Conservation (phyloP, 2,113 vertebrate genomes). For the Nyctibius bracteatus region DNA sequence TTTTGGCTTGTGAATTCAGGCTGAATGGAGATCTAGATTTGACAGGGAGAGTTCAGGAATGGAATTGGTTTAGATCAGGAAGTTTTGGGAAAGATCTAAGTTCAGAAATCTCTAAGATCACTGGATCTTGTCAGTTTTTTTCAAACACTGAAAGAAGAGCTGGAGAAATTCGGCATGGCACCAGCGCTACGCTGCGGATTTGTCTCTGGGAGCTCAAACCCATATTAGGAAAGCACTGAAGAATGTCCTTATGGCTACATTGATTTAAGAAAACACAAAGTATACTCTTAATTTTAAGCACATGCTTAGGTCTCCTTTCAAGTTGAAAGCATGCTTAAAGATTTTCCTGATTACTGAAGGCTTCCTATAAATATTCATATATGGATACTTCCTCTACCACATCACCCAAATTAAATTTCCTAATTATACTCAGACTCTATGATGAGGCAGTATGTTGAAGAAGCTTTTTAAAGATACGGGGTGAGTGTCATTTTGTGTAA, state of each 20-base stretch:
- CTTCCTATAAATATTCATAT: slow-evolving; percentile 19
- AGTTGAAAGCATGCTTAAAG: not conserved
- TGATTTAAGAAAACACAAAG: not conserved
- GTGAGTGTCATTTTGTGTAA: not conserved
- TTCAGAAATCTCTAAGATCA: not conserved
- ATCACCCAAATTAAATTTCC: not conserved
- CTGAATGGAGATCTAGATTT: not conserved
- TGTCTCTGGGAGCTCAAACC: rapidly evolving
- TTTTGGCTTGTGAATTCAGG: not conserved
- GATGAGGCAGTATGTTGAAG: not conserved
- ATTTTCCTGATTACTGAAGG: not conserved
- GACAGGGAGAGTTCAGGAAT: not conserved
- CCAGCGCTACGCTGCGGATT: not conserved
- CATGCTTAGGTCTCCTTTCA: not conserved
- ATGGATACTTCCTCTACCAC: not conserved
- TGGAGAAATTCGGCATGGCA: not conserved
- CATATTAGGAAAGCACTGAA: not conserved
- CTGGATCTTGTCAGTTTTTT: not conserved
- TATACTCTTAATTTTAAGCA: not conserved
- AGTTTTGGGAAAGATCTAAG: not conserved
- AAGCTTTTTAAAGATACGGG: not conserved
- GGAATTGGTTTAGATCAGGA: not conserved
- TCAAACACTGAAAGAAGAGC: not conserved
- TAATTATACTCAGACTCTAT: not conserved
- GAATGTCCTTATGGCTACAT: not conserved